Evolutionary conservation across 2,797 vertebrate species (phyloP).

Genomic region (Pangasius sanitwongsei): DNA sequence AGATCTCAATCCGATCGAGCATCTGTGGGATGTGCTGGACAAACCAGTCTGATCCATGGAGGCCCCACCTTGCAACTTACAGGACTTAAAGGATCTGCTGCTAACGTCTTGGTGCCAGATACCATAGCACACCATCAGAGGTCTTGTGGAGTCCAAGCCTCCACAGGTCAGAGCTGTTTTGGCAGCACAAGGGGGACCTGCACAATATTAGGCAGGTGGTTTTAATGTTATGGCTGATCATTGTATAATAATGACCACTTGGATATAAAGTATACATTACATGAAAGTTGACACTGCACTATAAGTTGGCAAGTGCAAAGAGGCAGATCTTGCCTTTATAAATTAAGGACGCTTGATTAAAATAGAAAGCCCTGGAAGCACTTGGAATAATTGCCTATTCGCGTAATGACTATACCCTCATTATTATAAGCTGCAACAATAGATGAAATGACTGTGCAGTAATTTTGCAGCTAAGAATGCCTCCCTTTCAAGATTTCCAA

Average conservation of each 20-base stretch:
- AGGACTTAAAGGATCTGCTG: too few relatives aligned
- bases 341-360: slow-evolving; percentile 16
- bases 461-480: slow-evolving; percentile 17
- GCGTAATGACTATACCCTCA: slow-evolving; percentile 39
- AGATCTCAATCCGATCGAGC: too few relatives aligned
- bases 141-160: too few relatives aligned
- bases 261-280: not conserved
- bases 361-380: slow-evolving; percentile 38
- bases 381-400: slow-evolving; percentile 40
- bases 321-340: not conserved
- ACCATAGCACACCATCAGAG: too few relatives aligned
- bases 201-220: too few relatives aligned
- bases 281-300: not conserved
- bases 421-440: slow-evolving; percentile 31
- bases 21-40: too few relatives aligned
- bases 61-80: too few relatives aligned
- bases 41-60: too few relatives aligned
- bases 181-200: too few relatives aligned
- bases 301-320: not conserved
- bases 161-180: too few relatives aligned
- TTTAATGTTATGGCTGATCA: too few relatives aligned
- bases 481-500: slow-evolving; percentile 12
- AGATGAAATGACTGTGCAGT: slow-evolving; percentile 29
- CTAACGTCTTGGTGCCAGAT: too few relatives aligned
- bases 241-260: not conserved